Conservation (phyloP, 2,888 invertebrate genomes). For the Ptychoptera contaminata region DNA sequence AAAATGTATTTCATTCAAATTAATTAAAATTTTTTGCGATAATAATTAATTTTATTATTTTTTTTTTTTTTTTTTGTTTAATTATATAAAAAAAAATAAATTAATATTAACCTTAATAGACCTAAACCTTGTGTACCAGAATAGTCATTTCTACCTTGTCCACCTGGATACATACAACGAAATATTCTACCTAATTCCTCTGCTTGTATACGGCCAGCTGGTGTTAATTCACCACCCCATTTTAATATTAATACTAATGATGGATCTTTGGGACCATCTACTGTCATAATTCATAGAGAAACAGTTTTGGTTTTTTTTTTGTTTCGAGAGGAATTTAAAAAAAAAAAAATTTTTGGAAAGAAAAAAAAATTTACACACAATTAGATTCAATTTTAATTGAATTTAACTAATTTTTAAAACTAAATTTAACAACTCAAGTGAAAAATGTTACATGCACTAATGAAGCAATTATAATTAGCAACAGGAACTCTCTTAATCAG, state of each 20-base stretch:
- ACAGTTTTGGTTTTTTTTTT: too few species aligned
- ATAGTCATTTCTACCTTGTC: slow-evolving; percentile 85
- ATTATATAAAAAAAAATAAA: background rate
- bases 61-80: too few species aligned
- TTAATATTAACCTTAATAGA: slow-evolving; percentile 43
- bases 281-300: slow-evolving; percentile 16
- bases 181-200: slow-evolving; percentile 96
- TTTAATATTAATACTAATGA: slow-evolving; percentile 92
- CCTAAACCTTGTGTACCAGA: slow-evolving; percentile 91
- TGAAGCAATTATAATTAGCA: too few species aligned
- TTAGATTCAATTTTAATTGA: too few species aligned
- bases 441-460: too few species aligned
- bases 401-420: too few species aligned
- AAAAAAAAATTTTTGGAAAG: too few species aligned
- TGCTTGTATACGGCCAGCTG: slow-evolving; percentile 93
- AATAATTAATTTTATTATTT: slow-evolving; percentile 1
- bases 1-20: background rate
- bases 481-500: background rate
- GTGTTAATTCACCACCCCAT: slow-evolving; percentile 99
- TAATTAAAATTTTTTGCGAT: too few species aligned
- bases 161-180: slow-evolving; percentile 98
- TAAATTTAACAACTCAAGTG: too few species aligned
- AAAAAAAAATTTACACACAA: too few species aligned
- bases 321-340: too few species aligned
- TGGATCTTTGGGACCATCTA: slow-evolving; percentile 78